A percentile compares a stretch with the other conserved stretches of the same genome.
phyloP scores from a whole-genome alignment of 1,140 invertebrate genomes.

The Apis laboriosa region DNA sequence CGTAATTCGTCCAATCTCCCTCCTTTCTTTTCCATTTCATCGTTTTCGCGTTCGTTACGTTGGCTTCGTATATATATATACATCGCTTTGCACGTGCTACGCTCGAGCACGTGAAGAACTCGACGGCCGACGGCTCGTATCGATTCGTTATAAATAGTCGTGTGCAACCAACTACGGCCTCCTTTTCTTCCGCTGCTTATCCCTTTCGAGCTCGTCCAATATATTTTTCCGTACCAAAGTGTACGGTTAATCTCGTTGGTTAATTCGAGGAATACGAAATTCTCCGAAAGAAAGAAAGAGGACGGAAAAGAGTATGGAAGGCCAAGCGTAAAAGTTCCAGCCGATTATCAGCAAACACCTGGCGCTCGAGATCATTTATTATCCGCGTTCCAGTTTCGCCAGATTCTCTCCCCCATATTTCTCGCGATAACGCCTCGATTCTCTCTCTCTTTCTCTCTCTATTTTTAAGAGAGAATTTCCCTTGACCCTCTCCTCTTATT shows the following conservation, averaged over 20 bases:
- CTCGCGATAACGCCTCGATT: conserved; percentile 5
- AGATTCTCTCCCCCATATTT: neutral
- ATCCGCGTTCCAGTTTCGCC: neutral
- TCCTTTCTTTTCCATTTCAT: neutral
- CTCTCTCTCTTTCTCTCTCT: neutral
- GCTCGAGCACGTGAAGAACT: conserved; percentile 52
- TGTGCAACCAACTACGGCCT: conserved; percentile 46
- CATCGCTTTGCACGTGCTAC: conserved; percentile 42
- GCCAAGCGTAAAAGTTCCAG: too few relatives aligned
- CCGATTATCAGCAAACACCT: conserved; percentile 38
- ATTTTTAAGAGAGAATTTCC: too few relatives aligned
- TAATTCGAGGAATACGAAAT: too few relatives aligned
- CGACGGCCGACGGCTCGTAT: conserved; percentile 54
- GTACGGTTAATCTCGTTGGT: neutral
- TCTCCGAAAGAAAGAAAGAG: neutral
- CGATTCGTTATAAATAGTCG: conserved; percentile 69
- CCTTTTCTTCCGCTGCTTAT: neutral
- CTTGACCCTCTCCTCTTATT: too few relatives aligned
- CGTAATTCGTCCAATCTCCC: neutral
- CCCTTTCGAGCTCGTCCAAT: neutral
- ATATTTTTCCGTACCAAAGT: neutral
- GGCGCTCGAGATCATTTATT: conserved; percentile 17
- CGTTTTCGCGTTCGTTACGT: neutral
- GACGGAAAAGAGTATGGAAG: too few relatives aligned
- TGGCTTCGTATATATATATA: neutral